Evolutionary conservation across 2,113 vertebrate genomes (phyloP).

Genomic region (Ibidorhyncha struthersii): DNA sequence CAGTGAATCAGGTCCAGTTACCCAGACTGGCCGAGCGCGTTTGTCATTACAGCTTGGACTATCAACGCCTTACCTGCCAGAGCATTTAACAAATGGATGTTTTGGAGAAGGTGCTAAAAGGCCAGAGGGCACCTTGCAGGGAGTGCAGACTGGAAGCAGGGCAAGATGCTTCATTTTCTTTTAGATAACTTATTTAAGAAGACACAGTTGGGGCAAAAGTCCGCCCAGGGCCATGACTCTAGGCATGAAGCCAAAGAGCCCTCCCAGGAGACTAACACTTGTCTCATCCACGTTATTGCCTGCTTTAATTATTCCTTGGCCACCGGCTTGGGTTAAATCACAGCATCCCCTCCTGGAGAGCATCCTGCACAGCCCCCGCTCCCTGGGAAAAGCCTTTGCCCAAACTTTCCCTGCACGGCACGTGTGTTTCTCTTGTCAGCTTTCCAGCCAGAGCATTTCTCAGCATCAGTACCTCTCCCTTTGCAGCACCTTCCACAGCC

Average conservation of each 20-base stretch:
- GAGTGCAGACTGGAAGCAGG: not conserved
- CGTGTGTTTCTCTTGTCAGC: not conserved
- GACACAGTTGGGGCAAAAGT: not conserved
- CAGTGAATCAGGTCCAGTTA: not conserved
- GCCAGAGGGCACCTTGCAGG: not conserved
- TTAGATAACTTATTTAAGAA: not conserved
- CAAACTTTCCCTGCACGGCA: not conserved
- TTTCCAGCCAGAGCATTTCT: not conserved
- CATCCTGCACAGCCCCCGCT: not conserved
- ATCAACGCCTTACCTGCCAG: not conserved
- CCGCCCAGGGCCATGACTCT: not conserved
- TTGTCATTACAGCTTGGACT: not conserved
- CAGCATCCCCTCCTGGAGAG: not conserved
- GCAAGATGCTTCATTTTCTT: not conserved
- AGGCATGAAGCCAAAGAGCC: not conserved
- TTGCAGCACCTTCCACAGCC: not conserved
- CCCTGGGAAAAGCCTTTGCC: not conserved
- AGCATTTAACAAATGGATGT: not conserved
- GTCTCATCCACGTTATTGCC: not conserved
- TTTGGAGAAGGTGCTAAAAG: not conserved
- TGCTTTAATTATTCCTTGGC: not conserved
- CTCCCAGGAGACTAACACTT: not conserved
- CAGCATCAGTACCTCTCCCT: not conserved
- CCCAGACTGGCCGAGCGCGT: not conserved
- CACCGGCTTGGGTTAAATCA: rapidly evolving